Evolutionary conservation across 2,888 invertebrate genomes (phyloP).

Genomic region (Scaptomyza polygonia): DNA sequence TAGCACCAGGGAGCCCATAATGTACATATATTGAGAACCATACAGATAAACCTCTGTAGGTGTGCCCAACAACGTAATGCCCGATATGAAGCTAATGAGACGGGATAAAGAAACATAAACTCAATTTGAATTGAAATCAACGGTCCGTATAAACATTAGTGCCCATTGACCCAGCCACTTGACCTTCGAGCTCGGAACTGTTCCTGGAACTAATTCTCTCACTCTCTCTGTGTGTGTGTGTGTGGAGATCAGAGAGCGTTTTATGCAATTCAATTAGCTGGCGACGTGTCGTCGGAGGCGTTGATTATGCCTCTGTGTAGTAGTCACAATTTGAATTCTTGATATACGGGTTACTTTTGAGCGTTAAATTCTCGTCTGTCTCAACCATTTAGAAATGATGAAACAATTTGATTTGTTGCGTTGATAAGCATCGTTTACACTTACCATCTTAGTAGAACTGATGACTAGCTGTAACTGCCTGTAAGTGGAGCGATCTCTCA

Average conservation of each 20-base stretch:
- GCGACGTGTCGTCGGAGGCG: conserved; percentile 11
- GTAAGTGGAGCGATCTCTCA: conserved; percentile 32
- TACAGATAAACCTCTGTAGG: conserved; percentile 92
- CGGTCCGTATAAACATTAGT: background rate
- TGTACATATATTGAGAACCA: conserved; percentile 90
- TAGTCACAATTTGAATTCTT: conserved; percentile 28
- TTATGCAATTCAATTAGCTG: conserved; percentile 73
- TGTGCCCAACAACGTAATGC: conserved; percentile 90
- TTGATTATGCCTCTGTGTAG: conserved; percentile 15
- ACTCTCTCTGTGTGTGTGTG: too few relatives aligned
- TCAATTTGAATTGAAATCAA: background rate
- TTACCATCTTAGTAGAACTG: conserved; percentile 13
- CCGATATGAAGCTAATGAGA: conserved; percentile 88
- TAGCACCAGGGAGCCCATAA: conserved; percentile 85
- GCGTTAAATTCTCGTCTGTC: conserved; percentile 13
- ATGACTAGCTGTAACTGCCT: conserved; percentile 22
- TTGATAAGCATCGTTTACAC: conserved; percentile 42
- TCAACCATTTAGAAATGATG: conserved; percentile 54
- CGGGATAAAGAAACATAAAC: background rate
- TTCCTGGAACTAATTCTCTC: conserved; percentile 15
- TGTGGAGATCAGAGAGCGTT: conserved; percentile 72
- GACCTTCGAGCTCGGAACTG: conserved; percentile 53
- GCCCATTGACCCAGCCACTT: conserved; percentile 34
- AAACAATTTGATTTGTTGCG: conserved; percentile 64
- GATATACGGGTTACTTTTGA: conserved; percentile 18